phyloP scores from a whole-genome alignment of 2,113 vertebrate species.

The Ornithorhynchus anatinus region DNA sequence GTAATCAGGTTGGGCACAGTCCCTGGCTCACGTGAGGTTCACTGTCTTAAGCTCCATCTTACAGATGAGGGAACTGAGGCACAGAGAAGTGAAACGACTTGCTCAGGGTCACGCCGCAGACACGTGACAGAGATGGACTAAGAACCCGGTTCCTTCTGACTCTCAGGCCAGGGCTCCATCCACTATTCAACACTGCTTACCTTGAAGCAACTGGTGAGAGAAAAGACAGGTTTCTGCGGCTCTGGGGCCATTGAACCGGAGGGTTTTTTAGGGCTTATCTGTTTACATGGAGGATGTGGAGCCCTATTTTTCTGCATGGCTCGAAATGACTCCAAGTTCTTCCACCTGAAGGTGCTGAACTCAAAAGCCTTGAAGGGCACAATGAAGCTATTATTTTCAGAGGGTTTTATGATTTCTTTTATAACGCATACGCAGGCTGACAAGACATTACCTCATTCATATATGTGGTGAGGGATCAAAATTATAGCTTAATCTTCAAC shows the following conservation, averaged over 20 bases:
- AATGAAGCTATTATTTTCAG: conserved; percentile 8
- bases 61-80: no score
- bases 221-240: background rate
- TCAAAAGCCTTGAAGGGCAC: conserved; percentile 37
- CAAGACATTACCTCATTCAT: conserved; percentile 9
- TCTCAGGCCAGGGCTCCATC: no score
- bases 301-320: conserved; percentile 15
- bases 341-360: conserved; percentile 5
- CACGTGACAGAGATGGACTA: no score
- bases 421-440: conserved; percentile 1
- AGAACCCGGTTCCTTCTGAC: no score
- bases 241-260: conserved; percentile 7
- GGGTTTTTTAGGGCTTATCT: conserved; percentile 10
- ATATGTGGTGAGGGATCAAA: conserved; percentile 6
- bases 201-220: background rate
- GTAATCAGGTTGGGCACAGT: no score
- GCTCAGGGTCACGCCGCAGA: no score
- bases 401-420: conserved; percentile 41
- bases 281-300: background rate
- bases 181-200: no score
- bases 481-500: conserved; percentile 9
- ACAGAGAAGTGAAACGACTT: no score
- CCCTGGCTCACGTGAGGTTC: no score
- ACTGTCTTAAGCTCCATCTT: no score
- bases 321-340: conserved; percentile 38